Base-by-base conservation (phyloP, 2,113 vertebrate genomes). In the Grallaria varia region DNA sequence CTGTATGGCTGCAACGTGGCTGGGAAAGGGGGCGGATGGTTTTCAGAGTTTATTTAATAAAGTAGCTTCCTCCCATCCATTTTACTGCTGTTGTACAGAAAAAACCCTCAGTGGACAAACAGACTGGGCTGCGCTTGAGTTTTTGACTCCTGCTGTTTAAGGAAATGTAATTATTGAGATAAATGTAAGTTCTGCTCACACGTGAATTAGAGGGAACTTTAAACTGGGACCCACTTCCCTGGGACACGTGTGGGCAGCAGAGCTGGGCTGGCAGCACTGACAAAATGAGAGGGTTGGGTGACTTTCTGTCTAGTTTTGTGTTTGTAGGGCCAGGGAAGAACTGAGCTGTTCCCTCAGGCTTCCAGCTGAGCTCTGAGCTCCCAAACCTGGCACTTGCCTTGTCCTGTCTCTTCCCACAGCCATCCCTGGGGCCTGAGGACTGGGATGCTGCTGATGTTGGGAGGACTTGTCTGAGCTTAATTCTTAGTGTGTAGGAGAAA, bases 1-100 rank as follows among this genome's bases (percentile, higher is more conserved):
- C 83, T 21, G 1, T 30, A 1, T 0, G 3, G 62, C 74, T 63
- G 2, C 0, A 1, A 4, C 0, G 0, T 8, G 80, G 25, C 93
- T 73, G 62, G 37, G 71, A 73, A 37, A 45, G 77, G 59, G 80
- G 60, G 19, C 31, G 7, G 56, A 14, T 15, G 62, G 75, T 47
- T 76, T 81, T 89, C 35, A 6, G 91, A 92, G 45, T 63, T 94
- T 95, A 96, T 94, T 93, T 42, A 95, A 88, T 90, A 92, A 93
- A 95, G 81, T 39, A 91, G 63, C 35, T 90, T 94, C 72, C 82
- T 95, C 81, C 68, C 85, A 35, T 55, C 14, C 73, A 31, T 86
- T 95, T 87, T 89, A 40, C 89, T 94, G 84, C 73, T 23, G 21
- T 62, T 88, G 45, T 95, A 87, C 47, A 89, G 74, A 71, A 23